Conservation (phyloP, 2,797 vertebrate genomes). For the Syncerus caffer region DNA sequence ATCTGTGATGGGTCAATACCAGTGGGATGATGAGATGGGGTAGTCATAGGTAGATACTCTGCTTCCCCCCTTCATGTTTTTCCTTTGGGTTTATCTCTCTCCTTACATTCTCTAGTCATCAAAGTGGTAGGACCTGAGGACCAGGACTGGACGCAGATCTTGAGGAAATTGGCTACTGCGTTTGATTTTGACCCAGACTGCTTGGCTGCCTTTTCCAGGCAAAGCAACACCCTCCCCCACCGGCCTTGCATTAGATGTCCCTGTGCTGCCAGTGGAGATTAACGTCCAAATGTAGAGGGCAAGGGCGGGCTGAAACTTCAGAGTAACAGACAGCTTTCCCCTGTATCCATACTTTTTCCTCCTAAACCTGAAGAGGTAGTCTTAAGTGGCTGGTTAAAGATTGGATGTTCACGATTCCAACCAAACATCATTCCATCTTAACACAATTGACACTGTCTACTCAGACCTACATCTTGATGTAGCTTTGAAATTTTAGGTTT, state of each 20-base stretch:
- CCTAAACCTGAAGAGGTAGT: background rate
- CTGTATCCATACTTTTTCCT: background rate
- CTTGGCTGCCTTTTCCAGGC: background rate
- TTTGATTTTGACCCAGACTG: background rate
- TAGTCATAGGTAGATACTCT: background rate
- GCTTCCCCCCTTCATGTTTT: background rate
- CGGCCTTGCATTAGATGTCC: background rate
- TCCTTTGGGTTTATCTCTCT: background rate
- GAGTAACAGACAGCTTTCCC: background rate
- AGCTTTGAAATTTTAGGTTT: slow-evolving; percentile 9
- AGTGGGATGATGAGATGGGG: background rate
- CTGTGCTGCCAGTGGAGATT: background rate
- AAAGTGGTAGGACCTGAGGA: background rate
- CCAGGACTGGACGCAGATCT: background rate
- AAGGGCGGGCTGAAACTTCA: background rate
- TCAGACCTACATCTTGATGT: background rate
- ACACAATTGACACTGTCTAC: background rate
- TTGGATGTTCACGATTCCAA: background rate
- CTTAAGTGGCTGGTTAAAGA: background rate
- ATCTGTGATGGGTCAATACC: background rate
- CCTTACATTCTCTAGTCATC: background rate
- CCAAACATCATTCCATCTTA: background rate
- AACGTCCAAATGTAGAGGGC: background rate
- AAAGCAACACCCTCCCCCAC: background rate
- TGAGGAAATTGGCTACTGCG: background rate